Conservation (phyloP, 1,140 invertebrate species). For the Drosophila burlai region DNA sequence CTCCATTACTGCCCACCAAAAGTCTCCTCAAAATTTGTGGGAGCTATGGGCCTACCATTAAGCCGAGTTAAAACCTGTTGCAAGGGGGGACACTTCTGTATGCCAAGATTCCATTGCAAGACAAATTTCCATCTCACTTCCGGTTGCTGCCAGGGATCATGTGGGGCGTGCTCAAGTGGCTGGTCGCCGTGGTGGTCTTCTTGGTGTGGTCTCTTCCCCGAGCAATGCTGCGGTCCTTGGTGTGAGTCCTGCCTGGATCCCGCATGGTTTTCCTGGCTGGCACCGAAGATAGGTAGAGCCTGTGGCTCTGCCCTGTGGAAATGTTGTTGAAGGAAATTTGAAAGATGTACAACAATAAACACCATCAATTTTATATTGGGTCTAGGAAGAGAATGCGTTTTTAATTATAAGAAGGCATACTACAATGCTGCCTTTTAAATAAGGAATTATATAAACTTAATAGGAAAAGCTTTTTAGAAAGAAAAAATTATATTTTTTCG, state of each 20-base stretch:
- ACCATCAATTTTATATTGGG: neutral
- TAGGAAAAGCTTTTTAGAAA: neutral
- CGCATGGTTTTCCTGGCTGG: slow-evolving; percentile 46
- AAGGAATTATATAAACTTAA: too few species aligned
- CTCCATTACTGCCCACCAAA: slow-evolving; percentile 4
- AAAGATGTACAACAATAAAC: slow-evolving; percentile 6
- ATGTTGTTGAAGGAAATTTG: neutral
- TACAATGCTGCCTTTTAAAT: neutral
- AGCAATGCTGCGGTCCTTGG: slow-evolving; percentile 16
- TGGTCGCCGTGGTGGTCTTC: slow-evolving; percentile 19
- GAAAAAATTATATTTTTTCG: neutral
- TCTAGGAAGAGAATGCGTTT: neutral
- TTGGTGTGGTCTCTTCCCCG: slow-evolving; percentile 45
- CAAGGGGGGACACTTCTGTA: neutral
- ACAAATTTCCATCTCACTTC: neutral
- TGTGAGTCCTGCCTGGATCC: slow-evolving; percentile 46
- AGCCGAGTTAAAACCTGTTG: neutral
- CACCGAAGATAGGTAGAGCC: slow-evolving; percentile 15
- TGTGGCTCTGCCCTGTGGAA: slow-evolving; percentile 15
- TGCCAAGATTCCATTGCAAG: neutral
- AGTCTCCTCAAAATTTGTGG: neutral
- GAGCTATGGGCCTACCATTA: neutral
- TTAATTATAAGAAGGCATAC: neutral
- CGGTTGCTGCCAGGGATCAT: slow-evolving; percentile 2
- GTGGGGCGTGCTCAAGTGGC: slow-evolving; percentile 2